phyloP scores from a whole-genome alignment of 2,797 vertebrate species.

The Valencia hispanica region DNA sequence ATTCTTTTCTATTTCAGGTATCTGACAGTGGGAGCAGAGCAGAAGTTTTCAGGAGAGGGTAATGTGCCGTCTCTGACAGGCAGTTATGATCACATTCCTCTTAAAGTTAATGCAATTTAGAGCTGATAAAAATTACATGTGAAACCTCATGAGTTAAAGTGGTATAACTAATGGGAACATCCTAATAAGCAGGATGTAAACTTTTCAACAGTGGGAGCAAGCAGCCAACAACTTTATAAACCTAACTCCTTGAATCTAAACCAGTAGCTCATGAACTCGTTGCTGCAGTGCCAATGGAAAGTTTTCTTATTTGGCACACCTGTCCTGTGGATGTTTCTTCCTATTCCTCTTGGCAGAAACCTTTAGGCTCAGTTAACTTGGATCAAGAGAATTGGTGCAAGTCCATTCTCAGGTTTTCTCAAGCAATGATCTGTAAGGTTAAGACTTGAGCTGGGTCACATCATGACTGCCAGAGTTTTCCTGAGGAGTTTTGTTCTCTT shows the following conservation, averaged over 20 bases:
- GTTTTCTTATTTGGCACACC: neutral
- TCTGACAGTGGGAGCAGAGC: slow-evolving; percentile 10
- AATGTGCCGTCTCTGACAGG: neutral
- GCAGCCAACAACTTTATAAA: neutral
- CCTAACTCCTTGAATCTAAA: neutral
- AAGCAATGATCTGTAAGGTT: neutral
- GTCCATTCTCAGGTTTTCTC: neutral
- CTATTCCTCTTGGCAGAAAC: neutral
- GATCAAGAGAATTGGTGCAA: neutral
- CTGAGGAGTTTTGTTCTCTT: neutral
- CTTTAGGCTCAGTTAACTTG: neutral
- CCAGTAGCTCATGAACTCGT: neutral
- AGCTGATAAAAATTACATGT: neutral
- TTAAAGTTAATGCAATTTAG: neutral
- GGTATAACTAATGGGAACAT: neutral
- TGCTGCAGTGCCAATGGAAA: neutral
- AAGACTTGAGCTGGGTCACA: neutral
- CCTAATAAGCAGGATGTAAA: neutral
- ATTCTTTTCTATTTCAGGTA: slow-evolving; percentile 8
- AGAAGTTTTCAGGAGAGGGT: slow-evolving; percentile 3
- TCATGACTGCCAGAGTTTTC: neutral
- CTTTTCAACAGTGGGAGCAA: neutral
- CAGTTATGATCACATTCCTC: neutral
- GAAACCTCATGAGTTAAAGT: neutral
- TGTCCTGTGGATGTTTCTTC: neutral